phyloP scores from a whole-genome alignment of 1,140 invertebrate genomes.

The Vollenhovia emeryi region DNA sequence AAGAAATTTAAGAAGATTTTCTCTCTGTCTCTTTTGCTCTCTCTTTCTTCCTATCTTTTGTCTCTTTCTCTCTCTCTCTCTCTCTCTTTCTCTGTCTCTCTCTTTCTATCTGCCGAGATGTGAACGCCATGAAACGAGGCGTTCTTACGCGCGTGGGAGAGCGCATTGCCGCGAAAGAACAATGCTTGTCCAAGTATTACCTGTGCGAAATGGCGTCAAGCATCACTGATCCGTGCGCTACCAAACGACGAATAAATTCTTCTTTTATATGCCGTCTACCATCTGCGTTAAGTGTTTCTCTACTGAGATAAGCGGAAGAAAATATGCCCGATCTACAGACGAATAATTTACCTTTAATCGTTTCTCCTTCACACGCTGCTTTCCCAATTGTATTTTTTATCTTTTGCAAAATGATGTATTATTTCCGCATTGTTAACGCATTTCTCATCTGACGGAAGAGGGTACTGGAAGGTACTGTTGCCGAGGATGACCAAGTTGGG shows the following conservation, averaged over 20 bases:
- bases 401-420: background rate
- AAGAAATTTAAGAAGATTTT: constrained; percentile 45
- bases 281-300: no score
- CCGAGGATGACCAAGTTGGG: no score
- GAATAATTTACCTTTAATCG: constrained; percentile 4
- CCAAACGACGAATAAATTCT: constrained; percentile 15
- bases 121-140: constrained; percentile 42
- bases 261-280: background rate
- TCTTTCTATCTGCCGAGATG: background rate
- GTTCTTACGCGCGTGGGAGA: constrained; percentile 59
- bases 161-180: constrained; percentile 32
- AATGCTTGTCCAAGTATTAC: constrained; percentile 30
- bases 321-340: background rate
- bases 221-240: constrained; percentile 33
- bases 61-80: background rate
- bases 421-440: background rate
- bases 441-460: background rate
- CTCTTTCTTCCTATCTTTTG: background rate
- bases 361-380: background rate
- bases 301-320: background rate
- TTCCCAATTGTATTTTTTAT: background rate
- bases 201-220: background rate
- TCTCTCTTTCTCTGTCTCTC: background rate
- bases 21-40: background rate
- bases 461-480: background rate